phyloP scores from a whole-genome alignment of 1,140 invertebrate species.

The Heliothis subflexa region DNA sequence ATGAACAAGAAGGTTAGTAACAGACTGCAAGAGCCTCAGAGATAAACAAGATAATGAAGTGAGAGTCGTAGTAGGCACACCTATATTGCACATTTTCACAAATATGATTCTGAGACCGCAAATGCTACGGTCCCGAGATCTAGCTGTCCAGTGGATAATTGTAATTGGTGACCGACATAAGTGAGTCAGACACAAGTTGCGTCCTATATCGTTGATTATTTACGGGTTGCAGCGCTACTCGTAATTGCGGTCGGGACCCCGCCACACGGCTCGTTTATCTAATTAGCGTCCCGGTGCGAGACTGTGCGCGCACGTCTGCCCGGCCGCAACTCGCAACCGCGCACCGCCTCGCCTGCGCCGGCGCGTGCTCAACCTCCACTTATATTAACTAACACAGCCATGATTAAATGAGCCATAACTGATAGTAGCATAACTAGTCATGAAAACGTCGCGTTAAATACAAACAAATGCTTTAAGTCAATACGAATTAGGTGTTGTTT shows the following conservation, averaged over 20 bases:
- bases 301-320: slow-evolving; percentile 63
- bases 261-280: slow-evolving; percentile 82
- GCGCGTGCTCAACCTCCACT: slow-evolving; percentile 47
- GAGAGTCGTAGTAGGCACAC: background rate
- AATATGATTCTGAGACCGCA: slow-evolving; percentile 13
- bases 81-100: slow-evolving; percentile 10
- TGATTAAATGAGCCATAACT: slow-evolving; percentile 43
- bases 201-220: slow-evolving; percentile 79
- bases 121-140: background rate
- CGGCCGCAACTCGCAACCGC: slow-evolving; percentile 28
- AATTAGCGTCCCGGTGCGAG: slow-evolving; percentile 71
- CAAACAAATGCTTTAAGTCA: slow-evolving; percentile 20
- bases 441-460: slow-evolving; percentile 22
- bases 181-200: slow-evolving; percentile 68
- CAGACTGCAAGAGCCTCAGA: too few species aligned
- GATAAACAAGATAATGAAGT: background rate
- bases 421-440: slow-evolving; percentile 31
- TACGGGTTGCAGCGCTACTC: slow-evolving; percentile 73
- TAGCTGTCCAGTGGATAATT: slow-evolving; percentile 47
- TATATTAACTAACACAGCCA: slow-evolving; percentile 35
- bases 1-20: too few species aligned
- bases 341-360: slow-evolving; percentile 35
- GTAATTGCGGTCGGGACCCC: slow-evolving; percentile 84
- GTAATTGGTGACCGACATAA: slow-evolving; percentile 65
- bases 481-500: background rate